A percentile compares a stretch with the other conserved stretches of the same genome.
Conservation (phyloP, 2,797 vertebrate genomes). For the Cuculus canorus region DNA sequence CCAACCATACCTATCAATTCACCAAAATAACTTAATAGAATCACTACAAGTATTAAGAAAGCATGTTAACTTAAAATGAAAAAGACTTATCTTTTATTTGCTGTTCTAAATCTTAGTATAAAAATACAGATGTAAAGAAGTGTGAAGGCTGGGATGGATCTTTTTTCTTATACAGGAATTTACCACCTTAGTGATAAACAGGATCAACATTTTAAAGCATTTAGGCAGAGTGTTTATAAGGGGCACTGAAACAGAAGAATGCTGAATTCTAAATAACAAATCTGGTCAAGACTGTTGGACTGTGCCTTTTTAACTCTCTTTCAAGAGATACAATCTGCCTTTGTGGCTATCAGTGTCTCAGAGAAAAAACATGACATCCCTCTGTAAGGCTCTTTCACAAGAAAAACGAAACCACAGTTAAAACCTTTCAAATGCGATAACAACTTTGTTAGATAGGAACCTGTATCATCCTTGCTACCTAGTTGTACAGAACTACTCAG, state of each 20-base stretch:
- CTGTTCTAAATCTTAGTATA: not conserved
- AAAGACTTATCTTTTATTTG: not conserved
- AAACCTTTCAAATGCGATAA: not conserved
- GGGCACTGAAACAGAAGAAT: not conserved
- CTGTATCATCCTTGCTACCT: not conserved
- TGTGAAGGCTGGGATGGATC: not conserved
- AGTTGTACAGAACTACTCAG: not conserved
- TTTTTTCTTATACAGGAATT: not conserved
- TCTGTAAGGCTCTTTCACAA: not conserved
- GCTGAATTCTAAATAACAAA: not conserved
- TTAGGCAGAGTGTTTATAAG: not conserved
- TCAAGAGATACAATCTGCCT: not conserved
- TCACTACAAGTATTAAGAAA: not conserved
- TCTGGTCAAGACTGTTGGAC: not conserved
- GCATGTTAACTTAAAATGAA: not conserved
- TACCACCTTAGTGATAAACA: not conserved
- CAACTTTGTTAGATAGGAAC: not conserved
- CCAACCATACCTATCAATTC: too few relatives aligned
- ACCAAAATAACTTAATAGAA: not conserved
- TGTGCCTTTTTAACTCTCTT: not conserved
- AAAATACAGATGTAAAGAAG: not conserved
- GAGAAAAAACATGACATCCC: not conserved
- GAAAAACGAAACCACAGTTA: not conserved
- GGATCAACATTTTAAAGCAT: not conserved
- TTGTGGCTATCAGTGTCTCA: not conserved